Conservation (phyloP, 2,888 invertebrate species). For the Dilophus febrilis region DNA sequence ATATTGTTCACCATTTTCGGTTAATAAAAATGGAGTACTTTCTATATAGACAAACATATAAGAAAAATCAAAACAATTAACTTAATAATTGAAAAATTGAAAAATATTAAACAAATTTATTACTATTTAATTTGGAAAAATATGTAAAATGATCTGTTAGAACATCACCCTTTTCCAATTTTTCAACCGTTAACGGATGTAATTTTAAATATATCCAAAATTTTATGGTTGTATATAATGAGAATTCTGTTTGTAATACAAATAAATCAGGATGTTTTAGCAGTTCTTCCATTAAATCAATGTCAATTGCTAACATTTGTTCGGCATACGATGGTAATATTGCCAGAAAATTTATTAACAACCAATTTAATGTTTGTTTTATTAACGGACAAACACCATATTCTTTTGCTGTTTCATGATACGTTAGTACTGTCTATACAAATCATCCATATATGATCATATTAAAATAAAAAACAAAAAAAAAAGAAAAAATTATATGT, state of each 20-base stretch:
- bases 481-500: no score
- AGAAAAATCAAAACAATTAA: background rate
- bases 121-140: no score
- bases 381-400: constrained; percentile 48
- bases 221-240: constrained; percentile 50
- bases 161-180: background rate
- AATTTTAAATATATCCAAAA: constrained; percentile 47
- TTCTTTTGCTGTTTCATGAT: constrained; percentile 47
- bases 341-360: constrained; percentile 47
- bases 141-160: constrained; percentile 9
- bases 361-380: constrained; percentile 47
- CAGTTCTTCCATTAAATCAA: constrained; percentile 45
- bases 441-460: no score
- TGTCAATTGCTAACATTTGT: constrained; percentile 41
- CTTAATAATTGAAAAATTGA: background rate
- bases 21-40: constrained; percentile 38
- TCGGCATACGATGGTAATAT: constrained; percentile 37
- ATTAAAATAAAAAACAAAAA: constrained; percentile 18
- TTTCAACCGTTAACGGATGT: constrained; percentile 25
- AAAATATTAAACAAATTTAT: constrained; percentile 2
- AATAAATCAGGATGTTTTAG: constrained; percentile 46
- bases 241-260: constrained; percentile 64
- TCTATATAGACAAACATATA: constrained; percentile 17
- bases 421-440: constrained; percentile 49
- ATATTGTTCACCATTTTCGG: constrained; percentile 40